A percentile compares a stretch with the other conserved stretches of the same genome.
phyloP scores from a whole-genome alignment of 2,888 invertebrate species.

The Pilophorus perplexus region DNA sequence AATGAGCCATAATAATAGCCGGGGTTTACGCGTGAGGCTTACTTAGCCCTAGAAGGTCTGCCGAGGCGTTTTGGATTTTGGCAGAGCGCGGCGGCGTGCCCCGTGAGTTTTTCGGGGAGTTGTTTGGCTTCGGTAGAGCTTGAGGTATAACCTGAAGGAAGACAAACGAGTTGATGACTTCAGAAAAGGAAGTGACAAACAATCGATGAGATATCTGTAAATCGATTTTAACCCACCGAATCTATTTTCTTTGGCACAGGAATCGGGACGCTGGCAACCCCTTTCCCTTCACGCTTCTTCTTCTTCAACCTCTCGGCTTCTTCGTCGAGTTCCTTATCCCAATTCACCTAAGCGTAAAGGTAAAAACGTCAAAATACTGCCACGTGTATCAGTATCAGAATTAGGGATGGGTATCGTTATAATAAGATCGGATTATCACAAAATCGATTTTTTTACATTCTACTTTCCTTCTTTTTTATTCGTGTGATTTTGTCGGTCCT shows the following conservation, averaged over 20 bases:
- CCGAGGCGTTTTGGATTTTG: conserved; percentile 52
- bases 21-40: background rate
- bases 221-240: conserved; percentile 10
- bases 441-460: too few relatives aligned
- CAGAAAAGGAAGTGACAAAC: conserved; percentile 8
- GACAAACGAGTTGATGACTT: too few relatives aligned
- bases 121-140: conserved; percentile 59
- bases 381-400: too few relatives aligned
- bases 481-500: too few relatives aligned
- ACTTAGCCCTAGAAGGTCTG: conserved; percentile 58
- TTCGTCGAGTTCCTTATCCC: conserved; percentile 86
- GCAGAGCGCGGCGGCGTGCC: conserved; percentile 26
- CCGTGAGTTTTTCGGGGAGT: conserved; percentile 26
- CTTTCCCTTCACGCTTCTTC: conserved; percentile 59
- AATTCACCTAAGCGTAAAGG: conserved; percentile 55
- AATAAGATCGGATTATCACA: too few relatives aligned
- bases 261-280: conserved; percentile 51
- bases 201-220: too few relatives aligned
- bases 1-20: too few relatives aligned
- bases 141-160: conserved; percentile 53
- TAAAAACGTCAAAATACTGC: too few relatives aligned
- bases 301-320: conserved; percentile 78
- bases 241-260: conserved; percentile 43
- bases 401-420: too few relatives aligned
- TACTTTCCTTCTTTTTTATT: too few relatives aligned